Evolutionary conservation across 2,888 invertebrate species (phyloP), one percentile per base, ranked within the genome.

Genomic region (Hydrotaea cyrtoneurina): DNA sequence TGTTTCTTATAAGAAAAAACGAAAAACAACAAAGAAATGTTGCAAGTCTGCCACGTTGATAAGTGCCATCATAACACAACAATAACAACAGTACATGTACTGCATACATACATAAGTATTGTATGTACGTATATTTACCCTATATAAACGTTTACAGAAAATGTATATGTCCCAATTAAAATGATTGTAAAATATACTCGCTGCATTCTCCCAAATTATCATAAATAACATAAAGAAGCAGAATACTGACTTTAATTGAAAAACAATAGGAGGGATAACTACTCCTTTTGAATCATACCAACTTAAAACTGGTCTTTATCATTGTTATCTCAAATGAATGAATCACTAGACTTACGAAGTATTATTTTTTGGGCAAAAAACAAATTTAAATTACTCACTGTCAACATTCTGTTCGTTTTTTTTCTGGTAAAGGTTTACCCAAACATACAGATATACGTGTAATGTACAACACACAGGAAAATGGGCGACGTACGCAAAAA

Each of bases 11-110:
- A 46, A 43, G 43, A 17, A n/a, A 66, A 19, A 43, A 43, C 19
- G 43, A 66, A 66, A 21, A 21, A 69, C 31, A 46, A 39, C 66
- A 66, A 39, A 69, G 59, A 64, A 71, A 50, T 85, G 77, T 77
- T 85, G 82, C 82, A 78, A 74, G 46, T 85, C 69, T 85, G 85
- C 85, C 85, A 85, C 85, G 85, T 85, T 80, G 85, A 82, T 85
- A 82, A 69, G 71, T 75, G 59, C 39, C 55, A 71, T 55, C 19
- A 59, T 50, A n/a, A 71, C 71, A 82, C 39, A 55, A 46, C 69
- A 46, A 50, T 50, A 50, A 50, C 50, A 50, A 50, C 50, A 50
- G 50, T 50, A 50, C 39, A 39, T 13, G 39, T 39, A 8, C 39
- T 62, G 21, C 31, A 36, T 50, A 75, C 50, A 64, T 62, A 76